Evolutionary conservation across 1,140 invertebrate genomes (phyloP), one percentile per base, ranked within the genome.

Genomic region (Drosophila ohnishii): DNA sequence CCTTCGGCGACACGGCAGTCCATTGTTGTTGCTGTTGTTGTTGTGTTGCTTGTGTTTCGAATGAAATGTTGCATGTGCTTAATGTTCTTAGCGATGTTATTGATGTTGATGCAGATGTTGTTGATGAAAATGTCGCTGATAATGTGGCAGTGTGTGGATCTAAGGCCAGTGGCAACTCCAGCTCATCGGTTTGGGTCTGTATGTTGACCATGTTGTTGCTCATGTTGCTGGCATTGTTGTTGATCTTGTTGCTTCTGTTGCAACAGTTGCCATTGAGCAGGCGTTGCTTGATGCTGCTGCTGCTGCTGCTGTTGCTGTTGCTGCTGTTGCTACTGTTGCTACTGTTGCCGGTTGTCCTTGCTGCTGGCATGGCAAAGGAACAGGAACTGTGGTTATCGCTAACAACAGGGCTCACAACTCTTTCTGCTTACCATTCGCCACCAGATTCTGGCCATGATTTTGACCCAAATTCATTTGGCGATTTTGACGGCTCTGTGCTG

Each of bases 141-240:
- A 34, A 19, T 60, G 65, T 30, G 59, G 76, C 59, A 71, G 59
- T 56, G 62, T 59, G 8, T 9, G 34, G 5, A 37, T 19, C 77
- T 34, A 70, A 37, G 60, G 78, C 55, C 56, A 74, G 51, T 40
- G 72, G 70, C 66, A 74, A 35, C 57, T 73, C 70, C 34, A 55
- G 51, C 30, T 90, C 90, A 53, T 90, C 84, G 22, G 90, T 91
- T 59, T 91, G 90, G 48, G 90, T 91, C 53, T 91, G 74, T 28
- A 80, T 86, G 40, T 70, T 87, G 40, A 80, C 79, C 60, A 84
- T 86, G 73, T 72, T 76, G 16, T 28, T 25, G 50, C 19, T 53
- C 25, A n/a, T 32, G 60, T 37, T 61, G 48, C 22, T 56, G 32
- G 7, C 35, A 55, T 32, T 65, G 25, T 28, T 19, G 51, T 19